Evolutionary conservation across 2,113 vertebrate species (phyloP).

Genomic region (Muntiacus muntjak): DNA sequence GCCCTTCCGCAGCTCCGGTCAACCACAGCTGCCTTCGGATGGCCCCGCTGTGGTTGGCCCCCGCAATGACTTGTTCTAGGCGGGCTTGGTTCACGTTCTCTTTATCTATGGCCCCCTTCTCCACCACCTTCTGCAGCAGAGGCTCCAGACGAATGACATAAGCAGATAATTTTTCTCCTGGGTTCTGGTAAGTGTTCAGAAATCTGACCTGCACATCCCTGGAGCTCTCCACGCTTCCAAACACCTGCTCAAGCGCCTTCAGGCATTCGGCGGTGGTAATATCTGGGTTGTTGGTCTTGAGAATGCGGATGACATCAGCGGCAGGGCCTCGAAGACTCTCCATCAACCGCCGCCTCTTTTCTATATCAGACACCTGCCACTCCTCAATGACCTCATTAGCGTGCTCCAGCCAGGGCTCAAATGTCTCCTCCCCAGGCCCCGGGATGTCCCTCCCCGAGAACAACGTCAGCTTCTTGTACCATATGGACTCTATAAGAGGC

Average conservation of each 20-base stretch:
- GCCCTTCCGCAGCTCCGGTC: conserved; percentile 1
- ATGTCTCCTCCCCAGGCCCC: conserved; percentile 65
- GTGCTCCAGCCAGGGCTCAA: conserved; percentile 68
- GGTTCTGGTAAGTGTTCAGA: conserved; percentile 73
- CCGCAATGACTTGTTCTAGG: conserved; percentile 69
- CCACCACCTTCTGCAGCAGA: conserved; percentile 69
- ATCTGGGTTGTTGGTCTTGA: conserved; percentile 60
- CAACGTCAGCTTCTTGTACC: conserved; percentile 70
- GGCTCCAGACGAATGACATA: conserved; percentile 72
- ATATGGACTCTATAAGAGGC: conserved; percentile 64
- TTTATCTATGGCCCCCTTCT: conserved; percentile 70
- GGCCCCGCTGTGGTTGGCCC: conserved; percentile 65
- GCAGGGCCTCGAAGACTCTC: conserved; percentile 69
- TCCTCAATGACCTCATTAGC: conserved; percentile 56
- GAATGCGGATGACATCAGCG: conserved; percentile 64
- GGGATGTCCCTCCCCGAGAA: conserved; percentile 61
- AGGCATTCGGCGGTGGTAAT: conserved; percentile 60
- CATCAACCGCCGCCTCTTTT: conserved; percentile 65
- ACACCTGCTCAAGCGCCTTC: conserved; percentile 68
- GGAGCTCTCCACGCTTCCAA: conserved; percentile 65
- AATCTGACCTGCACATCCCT: conserved; percentile 66
- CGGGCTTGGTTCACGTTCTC: conserved; percentile 70
- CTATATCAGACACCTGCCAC: conserved; percentile 64
- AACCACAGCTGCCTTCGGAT: conserved; percentile 68
- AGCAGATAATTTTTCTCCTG: conserved; percentile 64